A percentile compares a stretch with the other conserved stretches of the same genome.
These are phyloP conservation scores for Micrasema longulum DNA, from an alignment of 1,140 invertebrate species.

Conservation along the genomic window DNA sequence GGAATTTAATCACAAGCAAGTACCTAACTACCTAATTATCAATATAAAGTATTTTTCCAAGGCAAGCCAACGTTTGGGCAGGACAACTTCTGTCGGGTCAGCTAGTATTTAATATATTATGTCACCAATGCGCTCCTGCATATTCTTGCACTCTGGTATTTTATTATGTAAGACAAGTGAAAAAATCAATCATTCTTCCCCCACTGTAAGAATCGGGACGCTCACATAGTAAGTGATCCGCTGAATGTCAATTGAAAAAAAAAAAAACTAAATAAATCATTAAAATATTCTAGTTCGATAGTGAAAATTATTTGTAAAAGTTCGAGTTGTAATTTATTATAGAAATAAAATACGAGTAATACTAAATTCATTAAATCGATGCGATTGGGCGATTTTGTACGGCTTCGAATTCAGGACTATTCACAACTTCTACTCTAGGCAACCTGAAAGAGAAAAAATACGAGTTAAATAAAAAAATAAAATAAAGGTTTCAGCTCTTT, in stretches of 20 bases:
- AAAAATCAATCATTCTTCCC: conserved; percentile 14
- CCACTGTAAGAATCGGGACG: neutral
- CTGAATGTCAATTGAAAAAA: neutral
- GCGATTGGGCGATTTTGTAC: neutral
- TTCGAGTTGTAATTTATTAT: too few relatives aligned
- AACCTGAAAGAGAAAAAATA: neutral
- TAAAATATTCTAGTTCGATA: too few relatives aligned
- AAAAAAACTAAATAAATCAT: neutral
- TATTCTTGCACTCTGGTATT: neutral
- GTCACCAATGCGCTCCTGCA: neutral
- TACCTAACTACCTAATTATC: too few relatives aligned
- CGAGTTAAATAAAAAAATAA: too few relatives aligned
- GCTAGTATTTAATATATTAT: too few relatives aligned
- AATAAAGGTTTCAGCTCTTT: too few relatives aligned
- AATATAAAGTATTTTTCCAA: too few relatives aligned
- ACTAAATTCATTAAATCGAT: neutral
- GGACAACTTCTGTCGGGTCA: too few relatives aligned
- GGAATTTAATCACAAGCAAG: too few relatives aligned
- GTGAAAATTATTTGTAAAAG: too few relatives aligned
- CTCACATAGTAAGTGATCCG: neutral
- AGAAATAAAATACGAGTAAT: neutral
- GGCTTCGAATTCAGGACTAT: neutral
- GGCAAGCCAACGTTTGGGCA: too few relatives aligned
- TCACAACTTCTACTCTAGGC: neutral
- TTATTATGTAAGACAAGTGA: conserved; percentile 2